phyloP scores from a whole-genome alignment of 1,140 invertebrate genomes.

The Rhagoletis zephyria region DNA sequence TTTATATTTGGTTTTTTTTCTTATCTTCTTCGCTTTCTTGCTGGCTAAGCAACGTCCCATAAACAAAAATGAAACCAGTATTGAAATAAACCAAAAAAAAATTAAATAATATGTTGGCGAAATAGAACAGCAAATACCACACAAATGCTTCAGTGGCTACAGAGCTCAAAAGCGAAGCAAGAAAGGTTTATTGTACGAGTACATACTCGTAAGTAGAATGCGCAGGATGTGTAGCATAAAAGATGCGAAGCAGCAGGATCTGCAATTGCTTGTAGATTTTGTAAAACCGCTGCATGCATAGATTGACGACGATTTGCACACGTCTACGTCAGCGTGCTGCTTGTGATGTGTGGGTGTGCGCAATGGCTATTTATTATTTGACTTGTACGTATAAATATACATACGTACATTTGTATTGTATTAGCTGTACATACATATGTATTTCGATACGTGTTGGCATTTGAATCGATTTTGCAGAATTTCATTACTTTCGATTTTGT shows the following conservation, averaged over 20 bases:
- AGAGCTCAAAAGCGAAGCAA: no score
- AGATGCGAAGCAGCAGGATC: not conserved
- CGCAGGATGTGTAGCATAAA: not conserved
- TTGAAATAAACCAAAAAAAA: not conserved
- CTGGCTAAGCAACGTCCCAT: not conserved
- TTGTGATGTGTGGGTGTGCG: not conserved
- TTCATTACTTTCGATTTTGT: conserved; percentile 51
- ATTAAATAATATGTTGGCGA: not conserved
- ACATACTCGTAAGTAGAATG: not conserved
- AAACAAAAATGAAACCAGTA: not conserved
- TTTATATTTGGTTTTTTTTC: not conserved
- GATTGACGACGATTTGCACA: conserved; percentile 4
- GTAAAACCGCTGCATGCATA: not conserved
- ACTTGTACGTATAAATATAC: not conserved
- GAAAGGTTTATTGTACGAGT: no score
- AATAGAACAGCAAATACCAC: no score
- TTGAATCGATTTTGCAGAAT: conserved; percentile 47
- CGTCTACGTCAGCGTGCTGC: not conserved
- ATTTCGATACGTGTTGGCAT: conserved; percentile 36
- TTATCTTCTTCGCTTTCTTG: not conserved
- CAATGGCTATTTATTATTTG: not conserved
- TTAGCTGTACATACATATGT: conserved; percentile 38
- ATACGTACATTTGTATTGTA: not conserved
- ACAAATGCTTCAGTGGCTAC: no score
- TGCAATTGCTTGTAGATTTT: conserved; percentile 16